Conservation (phyloP, 2,888 invertebrate species). For the Phyllotreta cruciferae region DNA sequence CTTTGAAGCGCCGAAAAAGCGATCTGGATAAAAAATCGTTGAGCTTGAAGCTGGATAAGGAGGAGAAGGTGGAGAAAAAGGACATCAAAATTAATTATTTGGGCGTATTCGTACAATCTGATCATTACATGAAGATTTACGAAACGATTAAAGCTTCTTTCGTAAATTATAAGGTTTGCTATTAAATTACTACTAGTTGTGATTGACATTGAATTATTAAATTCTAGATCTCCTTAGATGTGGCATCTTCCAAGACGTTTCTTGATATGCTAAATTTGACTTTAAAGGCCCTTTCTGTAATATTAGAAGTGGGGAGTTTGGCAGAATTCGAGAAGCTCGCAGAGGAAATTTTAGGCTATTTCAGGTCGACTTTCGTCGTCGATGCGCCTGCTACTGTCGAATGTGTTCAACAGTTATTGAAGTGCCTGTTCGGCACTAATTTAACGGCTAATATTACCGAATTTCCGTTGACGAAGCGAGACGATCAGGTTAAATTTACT, state of each 20-base stretch:
- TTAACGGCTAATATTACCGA: constrained; percentile 63
- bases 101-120: constrained; percentile 72
- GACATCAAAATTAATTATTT: constrained; percentile 53
- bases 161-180: constrained; percentile 81
- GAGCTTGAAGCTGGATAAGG: constrained; percentile 47
- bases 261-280: constrained; percentile 69
- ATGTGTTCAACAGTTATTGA: constrained; percentile 78
- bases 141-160: constrained; percentile 82
- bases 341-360: constrained; percentile 81
- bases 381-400: constrained; percentile 74
- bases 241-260: constrained; percentile 78
- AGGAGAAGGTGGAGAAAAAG: constrained; percentile 54
- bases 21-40: constrained; percentile 55
- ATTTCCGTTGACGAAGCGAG: constrained; percentile 35
- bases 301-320: constrained; percentile 73
- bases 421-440: constrained; percentile 81
- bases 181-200: constrained; percentile 7
- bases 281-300: constrained; percentile 71
- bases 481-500: constrained; percentile 19
- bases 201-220: constrained; percentile 17
- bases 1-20: constrained; percentile 59
- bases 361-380: constrained; percentile 73
- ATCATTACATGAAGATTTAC: constrained; percentile 86
- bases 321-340: constrained; percentile 76
- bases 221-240: constrained; percentile 78